These are phyloP conservation scores for Poeciliopsis prolifica DNA, from an alignment of 2,113 vertebrate genomes.

Conservation along the genomic window DNA sequence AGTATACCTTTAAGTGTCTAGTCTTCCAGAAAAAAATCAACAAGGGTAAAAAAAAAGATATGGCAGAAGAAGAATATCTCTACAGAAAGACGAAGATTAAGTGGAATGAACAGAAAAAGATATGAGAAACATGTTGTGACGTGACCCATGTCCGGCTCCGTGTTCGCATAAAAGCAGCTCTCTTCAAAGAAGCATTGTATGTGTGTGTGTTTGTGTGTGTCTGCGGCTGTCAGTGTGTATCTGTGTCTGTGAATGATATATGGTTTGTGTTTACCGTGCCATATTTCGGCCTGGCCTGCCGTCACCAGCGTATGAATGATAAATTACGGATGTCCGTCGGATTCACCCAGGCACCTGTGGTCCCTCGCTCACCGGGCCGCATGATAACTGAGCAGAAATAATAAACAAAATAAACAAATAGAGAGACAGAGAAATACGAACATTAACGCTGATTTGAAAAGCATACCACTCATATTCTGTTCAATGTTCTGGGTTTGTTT, in stretches of 20 bases:
- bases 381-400: conserved; percentile 44
- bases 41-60: neutral
- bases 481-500: conserved; percentile 7
- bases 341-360: conserved; percentile 79
- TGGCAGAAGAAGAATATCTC: conserved; percentile 12
- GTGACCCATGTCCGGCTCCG: conserved; percentile 67
- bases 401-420: conserved; percentile 41
- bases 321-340: conserved; percentile 81
- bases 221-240: conserved; percentile 54
- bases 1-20: neutral
- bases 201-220: conserved; percentile 43
- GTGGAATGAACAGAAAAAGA: conserved; percentile 50
- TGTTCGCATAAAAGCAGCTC: conserved; percentile 65
- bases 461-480: neutral
- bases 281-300: conserved; percentile 80
- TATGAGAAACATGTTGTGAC: conserved; percentile 59
- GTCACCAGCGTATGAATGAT: conserved; percentile 82
- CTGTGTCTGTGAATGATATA: conserved; percentile 79
- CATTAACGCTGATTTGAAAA: conserved; percentile 27
- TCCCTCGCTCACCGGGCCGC: conserved; percentile 62
- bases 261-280: conserved; percentile 87
- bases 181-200: conserved; percentile 66
- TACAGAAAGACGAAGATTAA: conserved; percentile 59
- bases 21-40: conserved; percentile 3
- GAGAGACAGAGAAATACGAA: neutral